Percentiles rank a stretch among this genome's conserved stretches.
Conservation (phyloP, 2,888 invertebrate species). For the Capitulum mitella region DNA sequence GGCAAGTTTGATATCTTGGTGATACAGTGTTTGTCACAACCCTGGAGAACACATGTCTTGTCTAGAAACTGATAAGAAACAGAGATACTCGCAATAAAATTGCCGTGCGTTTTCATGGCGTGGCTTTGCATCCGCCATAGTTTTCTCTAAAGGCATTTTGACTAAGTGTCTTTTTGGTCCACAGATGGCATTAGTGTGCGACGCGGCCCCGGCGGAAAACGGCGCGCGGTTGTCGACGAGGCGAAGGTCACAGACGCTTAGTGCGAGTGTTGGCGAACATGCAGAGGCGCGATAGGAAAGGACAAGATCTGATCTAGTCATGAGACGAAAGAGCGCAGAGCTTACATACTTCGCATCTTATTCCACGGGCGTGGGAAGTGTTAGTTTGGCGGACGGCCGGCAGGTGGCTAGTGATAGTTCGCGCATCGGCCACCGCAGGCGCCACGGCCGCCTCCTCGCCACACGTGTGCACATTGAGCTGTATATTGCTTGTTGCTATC, state of each 20-base stretch:
- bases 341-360: constrained; percentile 1
- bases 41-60: too few relatives aligned
- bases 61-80: too few relatives aligned
- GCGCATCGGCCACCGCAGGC: not conserved
- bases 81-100: too few relatives aligned
- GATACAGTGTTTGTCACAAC: too few relatives aligned
- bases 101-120: too few relatives aligned
- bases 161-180: too few relatives aligned
- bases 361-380: not conserved
- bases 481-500: constrained; percentile 19
- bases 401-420: constrained; percentile 17
- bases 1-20: too few relatives aligned
- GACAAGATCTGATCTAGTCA: constrained; percentile 5
- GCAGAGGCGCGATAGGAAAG: too few relatives aligned
- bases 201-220: not conserved
- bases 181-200: constrained; percentile 14
- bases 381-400: not conserved
- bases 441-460: not conserved
- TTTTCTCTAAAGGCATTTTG: too few relatives aligned
- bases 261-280: not conserved
- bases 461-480: not conserved
- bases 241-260: not conserved
- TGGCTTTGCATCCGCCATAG: too few relatives aligned
- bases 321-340: not conserved
- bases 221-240: not conserved